Evolutionary conservation across 2,113 vertebrate species (phyloP).

Genomic region (Proteles cristata): DNA sequence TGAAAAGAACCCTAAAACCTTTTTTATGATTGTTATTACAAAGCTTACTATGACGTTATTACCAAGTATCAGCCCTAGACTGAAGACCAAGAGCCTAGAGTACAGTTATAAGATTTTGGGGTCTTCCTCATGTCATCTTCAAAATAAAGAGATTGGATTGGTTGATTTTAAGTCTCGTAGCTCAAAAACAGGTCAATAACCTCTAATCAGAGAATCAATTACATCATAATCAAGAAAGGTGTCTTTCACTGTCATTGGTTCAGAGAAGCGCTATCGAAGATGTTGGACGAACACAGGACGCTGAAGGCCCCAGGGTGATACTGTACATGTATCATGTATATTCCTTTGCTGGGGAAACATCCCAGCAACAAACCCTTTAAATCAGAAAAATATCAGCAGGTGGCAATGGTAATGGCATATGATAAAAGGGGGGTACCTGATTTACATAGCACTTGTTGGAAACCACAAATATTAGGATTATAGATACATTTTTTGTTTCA

Average conservation of each 20-base stretch:
- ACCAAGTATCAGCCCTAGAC: neutral
- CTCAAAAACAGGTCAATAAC: neutral
- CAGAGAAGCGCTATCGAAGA: neutral
- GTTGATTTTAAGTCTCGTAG: neutral
- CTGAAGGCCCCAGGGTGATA: neutral
- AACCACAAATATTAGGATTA: neutral
- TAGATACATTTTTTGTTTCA: neutral
- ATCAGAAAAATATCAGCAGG: neutral
- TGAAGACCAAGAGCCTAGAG: neutral
- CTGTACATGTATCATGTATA: neutral
- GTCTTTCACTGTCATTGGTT: neutral
- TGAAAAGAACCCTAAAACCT: neutral
- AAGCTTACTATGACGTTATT: neutral
- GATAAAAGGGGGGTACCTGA: neutral
- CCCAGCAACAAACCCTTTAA: neutral
- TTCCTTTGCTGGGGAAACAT: neutral
- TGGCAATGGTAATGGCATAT: neutral
- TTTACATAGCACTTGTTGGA: neutral
- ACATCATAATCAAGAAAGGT: neutral
- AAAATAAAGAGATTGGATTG: neutral
- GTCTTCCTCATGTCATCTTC: neutral
- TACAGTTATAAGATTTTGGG: neutral
- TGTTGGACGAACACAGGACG: accelerated
- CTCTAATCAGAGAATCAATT: neutral
- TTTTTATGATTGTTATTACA: neutral